Evolutionary conservation across 2,888 invertebrate species (phyloP), one percentile per base, ranked within the genome.

Genomic region (Nymphalis polychloros): DNA sequence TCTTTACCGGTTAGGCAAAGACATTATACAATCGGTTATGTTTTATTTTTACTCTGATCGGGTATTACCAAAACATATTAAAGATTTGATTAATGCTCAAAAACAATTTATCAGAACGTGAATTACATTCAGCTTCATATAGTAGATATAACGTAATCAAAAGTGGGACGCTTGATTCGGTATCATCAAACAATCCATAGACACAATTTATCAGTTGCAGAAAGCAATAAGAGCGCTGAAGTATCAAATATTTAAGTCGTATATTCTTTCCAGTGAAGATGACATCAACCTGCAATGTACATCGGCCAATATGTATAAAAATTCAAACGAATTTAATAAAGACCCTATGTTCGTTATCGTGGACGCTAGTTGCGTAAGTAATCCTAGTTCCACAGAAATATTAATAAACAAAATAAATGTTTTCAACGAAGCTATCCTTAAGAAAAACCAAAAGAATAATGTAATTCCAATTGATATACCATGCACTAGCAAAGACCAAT

Each of bases 261-360:
- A 78, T 81, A 71, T 84, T 82, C 77, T 86, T 84, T 87, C 76
- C 81, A 86, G 84, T 77, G 80, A 84, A 83, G 81, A 84, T 78
- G 81, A 80, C 76, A 67, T 74, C 74, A 75, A 70, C 70, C 72
- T 79, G 59, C 78, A 78, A 76, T 79, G 74, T 73, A 59, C 76
- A 41, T 61, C 77, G 8, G 72, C 68, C 57, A 83, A 79, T 78
- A 72, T 75, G 66, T 67, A 72, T 47, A 63, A 69, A 68, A 73
- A 77, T 62, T 70, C 73, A 49, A 72, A 71, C 69, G 77, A 74
- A 71, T 65, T 71, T 61, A 77, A 83, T 48, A 81, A 75, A 72
- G 81, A 84, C 70, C 80, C 80, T 19, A 78, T 84, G 74, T 83
- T 83, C 59, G 79, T 86, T 35, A 79, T 84, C 61, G 80, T 84